These are phyloP conservation scores for Conus canariensis DNA, from an alignment of 2,888 invertebrate genomes.

Conservation along the genomic window DNA sequence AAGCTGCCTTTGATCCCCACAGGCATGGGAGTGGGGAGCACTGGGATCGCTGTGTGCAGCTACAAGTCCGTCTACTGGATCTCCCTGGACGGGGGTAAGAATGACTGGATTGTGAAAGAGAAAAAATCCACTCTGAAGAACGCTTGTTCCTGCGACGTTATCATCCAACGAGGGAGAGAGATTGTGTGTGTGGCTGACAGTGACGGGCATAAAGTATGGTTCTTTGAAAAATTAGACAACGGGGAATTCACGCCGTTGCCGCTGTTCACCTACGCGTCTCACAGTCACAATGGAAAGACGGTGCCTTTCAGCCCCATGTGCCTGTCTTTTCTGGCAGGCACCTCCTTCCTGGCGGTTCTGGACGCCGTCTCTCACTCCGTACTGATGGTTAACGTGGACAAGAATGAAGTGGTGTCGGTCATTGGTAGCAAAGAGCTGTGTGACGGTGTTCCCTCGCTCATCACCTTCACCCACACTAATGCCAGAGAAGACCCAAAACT, in stretches of 20 bases:
- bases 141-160: slow-evolving; percentile 25
- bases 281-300: neutral
- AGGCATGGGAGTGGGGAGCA: slow-evolving; percentile 29
- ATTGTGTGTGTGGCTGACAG: slow-evolving; percentile 36
- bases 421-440: slow-evolving; percentile 10
- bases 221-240: slow-evolving; percentile 22
- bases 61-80: slow-evolving; percentile 31
- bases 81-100: slow-evolving; percentile 16
- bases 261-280: neutral
- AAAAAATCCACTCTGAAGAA: slow-evolving; percentile 12
- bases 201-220: slow-evolving; percentile 26
- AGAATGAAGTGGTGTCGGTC: slow-evolving; percentile 16
- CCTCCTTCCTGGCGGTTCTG: slow-evolving; percentile 32
- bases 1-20: neutral
- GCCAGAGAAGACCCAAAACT: neutral
- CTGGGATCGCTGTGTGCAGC: slow-evolving; percentile 34
- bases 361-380: neutral
- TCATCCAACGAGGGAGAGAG: slow-evolving; percentile 26
- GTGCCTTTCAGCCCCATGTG: slow-evolving; percentile 20
- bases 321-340: neutral
- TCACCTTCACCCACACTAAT: slow-evolving; percentile 6
- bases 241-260: slow-evolving; percentile 10
- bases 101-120: slow-evolving; percentile 31
- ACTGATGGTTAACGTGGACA: slow-evolving; percentile 12
- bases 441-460: slow-evolving; percentile 14